Evolutionary conservation across 2,797 vertebrate genomes (phyloP), one percentile per base, ranked within the genome.

Genomic region (Tenualosa ilisha): DNA sequence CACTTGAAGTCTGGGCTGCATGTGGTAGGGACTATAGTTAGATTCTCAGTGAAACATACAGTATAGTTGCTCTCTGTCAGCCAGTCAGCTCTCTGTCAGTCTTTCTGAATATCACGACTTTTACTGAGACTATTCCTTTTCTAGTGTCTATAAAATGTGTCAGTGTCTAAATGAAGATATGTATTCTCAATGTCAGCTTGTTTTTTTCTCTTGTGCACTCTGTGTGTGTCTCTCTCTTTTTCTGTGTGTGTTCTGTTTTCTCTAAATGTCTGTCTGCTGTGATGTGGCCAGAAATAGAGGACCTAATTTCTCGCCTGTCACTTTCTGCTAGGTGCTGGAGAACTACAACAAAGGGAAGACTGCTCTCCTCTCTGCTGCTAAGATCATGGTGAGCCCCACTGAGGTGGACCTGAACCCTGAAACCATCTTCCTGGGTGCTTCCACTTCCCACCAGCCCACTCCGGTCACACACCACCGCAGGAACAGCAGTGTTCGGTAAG

Each of bases 261-360:
- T 53, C 40, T 59, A 61, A 54, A 50, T 86, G 24, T 68, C 20
- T 26, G 56, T 59, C n/a, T 81, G 20, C 68, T 54, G 31, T 26
- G 49, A 81, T 61, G 50, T 26, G 17, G 51, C 51, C 46, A 26
- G 53, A 15, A 37, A 72, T 40, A 72, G 65, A 43, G 40, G 15
- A 79, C 7, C 72, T 79, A 72, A 72, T 72, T 31, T 79, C 72
- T 46, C 26, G 26, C 13, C 7, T 82, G 65, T 72, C 31, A 4
- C 40, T 37, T 51, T 53, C 7, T 84, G 59, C 81, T 89, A 99
- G 98, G 98, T 99, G 88, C 93, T 99, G 93, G 98, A 99, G 94
- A 99, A 99, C 93, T 99, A 99, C 94, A 99, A 99, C 92, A 99
- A 99, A 91, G 98, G 98, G 26, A 99, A 99, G 93, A 99, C 98